These are phyloP conservation scores for Catocala sponsa DNA, from an alignment of 2,888 invertebrate genomes.

Conservation along the genomic window DNA sequence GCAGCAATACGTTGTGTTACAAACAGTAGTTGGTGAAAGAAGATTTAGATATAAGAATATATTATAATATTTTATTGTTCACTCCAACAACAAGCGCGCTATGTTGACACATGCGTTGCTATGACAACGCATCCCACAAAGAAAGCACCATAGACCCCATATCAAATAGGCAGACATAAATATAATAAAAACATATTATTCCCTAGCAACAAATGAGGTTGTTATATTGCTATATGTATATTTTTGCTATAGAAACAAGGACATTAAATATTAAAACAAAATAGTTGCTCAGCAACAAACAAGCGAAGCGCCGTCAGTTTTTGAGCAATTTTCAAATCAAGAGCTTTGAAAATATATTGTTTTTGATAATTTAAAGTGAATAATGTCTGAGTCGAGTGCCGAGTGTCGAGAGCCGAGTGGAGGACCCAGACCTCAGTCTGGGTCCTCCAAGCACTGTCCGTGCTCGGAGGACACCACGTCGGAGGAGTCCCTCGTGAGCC, in stretches of 20 bases:
- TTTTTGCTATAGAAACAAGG: slow-evolving; percentile 19
- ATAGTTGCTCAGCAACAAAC: slow-evolving; percentile 58
- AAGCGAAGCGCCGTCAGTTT: slow-evolving; percentile 36
- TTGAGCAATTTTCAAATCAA: slow-evolving; percentile 34
- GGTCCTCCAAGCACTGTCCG: slow-evolving; percentile 52
- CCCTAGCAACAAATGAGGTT: slow-evolving; percentile 8
- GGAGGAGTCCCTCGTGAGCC: slow-evolving; percentile 42
- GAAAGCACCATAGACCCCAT: not conserved
- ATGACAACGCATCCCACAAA: slow-evolving; percentile 47
- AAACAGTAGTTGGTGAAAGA: no score
- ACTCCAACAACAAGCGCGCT: slow-evolving; percentile 21
- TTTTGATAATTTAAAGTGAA: slow-evolving; percentile 22
- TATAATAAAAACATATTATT: no score
- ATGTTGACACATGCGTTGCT: slow-evolving; percentile 60
- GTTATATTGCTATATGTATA: not conserved
- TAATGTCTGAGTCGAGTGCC: slow-evolving; percentile 57
- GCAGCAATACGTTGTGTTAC: no score
- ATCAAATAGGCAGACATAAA: no score
- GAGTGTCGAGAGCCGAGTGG: slow-evolving; percentile 29
- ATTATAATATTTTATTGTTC: no score
- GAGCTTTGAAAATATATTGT: slow-evolving; percentile 28
- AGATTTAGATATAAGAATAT: no score
- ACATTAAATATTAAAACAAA: not conserved
- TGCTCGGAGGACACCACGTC: slow-evolving; percentile 61
- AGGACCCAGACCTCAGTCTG: no score